Evolutionary conservation across 2,113 vertebrate genomes (phyloP).

Genomic region (Calcarius ornatus): DNA sequence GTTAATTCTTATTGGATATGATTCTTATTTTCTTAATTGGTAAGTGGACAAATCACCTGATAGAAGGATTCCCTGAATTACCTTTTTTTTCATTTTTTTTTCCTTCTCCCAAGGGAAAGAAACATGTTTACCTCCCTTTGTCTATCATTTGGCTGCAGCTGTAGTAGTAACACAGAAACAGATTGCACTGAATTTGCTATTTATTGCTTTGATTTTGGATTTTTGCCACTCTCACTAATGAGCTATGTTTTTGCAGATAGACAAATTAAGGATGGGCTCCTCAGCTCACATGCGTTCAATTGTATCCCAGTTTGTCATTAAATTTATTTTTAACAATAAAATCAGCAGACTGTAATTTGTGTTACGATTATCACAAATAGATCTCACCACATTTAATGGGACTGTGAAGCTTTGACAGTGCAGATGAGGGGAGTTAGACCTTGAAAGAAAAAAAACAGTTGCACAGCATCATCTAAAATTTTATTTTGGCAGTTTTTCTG

Average conservation of each 20-base stretch:
- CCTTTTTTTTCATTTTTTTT: background rate
- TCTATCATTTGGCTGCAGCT: slow-evolving; percentile 36
- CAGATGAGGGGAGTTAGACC: background rate
- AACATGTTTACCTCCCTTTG: slow-evolving; percentile 33
- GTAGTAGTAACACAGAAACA: slow-evolving; percentile 42
- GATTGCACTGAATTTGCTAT: slow-evolving; percentile 49
- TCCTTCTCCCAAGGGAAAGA: background rate
- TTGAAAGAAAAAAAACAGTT: background rate
- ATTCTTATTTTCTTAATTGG: background rate
- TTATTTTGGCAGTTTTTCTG: background rate
- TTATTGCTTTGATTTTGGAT: slow-evolving; percentile 29
- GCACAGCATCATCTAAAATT: background rate
- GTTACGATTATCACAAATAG: background rate
- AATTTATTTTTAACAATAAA: slow-evolving; percentile 52
- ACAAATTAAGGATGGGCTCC: background rate
- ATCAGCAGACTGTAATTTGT: slow-evolving; percentile 6
- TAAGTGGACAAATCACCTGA: background rate
- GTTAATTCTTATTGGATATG: background rate
- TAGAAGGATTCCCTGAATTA: background rate
- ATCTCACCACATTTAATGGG: background rate
- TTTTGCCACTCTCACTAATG: slow-evolving; percentile 27
- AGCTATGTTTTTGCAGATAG: slow-evolving; percentile 1
- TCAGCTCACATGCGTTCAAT: background rate
- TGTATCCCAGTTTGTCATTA: background rate
- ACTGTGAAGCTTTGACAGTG: background rate